Conservation (phyloP, 2,113 vertebrate species). For the Tricholaema leucomelas region DNA sequence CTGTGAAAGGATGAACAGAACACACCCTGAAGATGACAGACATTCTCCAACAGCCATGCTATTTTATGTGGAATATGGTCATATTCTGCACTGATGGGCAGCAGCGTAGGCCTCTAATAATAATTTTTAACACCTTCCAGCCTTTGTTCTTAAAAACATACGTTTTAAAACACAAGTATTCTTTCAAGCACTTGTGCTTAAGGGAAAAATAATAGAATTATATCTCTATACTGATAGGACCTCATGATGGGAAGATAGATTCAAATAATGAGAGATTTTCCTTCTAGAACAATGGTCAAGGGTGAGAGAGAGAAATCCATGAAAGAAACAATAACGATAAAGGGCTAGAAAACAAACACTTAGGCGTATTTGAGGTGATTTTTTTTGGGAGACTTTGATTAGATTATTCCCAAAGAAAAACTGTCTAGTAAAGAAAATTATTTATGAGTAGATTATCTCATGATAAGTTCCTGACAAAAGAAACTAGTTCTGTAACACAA, state of each 20-base stretch:
- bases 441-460: not conserved
- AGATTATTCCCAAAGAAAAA: not conserved
- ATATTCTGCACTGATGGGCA: not conserved
- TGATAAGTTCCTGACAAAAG: not conserved
- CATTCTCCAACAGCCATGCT: not conserved
- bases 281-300: not conserved
- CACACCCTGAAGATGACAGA: not conserved
- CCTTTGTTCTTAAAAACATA: not conserved
- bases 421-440: not conserved
- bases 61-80: not conserved
- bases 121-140: not conserved
- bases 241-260: not conserved
- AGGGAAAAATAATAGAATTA: not conserved
- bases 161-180: not conserved
- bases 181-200: not conserved
- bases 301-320: not conserved
- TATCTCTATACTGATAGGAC: not conserved
- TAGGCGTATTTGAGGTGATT: not conserved
- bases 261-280: not conserved
- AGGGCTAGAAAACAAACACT: not conserved
- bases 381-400: not conserved
- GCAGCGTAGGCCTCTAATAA: not conserved
- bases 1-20: not conserved
- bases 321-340: not conserved
- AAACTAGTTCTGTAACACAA: constrained; percentile 6